Evolutionary conservation across 2,113 vertebrate species (phyloP), one percentile per base, ranked within the genome.

Genomic region (Percina caprodes): DNA sequence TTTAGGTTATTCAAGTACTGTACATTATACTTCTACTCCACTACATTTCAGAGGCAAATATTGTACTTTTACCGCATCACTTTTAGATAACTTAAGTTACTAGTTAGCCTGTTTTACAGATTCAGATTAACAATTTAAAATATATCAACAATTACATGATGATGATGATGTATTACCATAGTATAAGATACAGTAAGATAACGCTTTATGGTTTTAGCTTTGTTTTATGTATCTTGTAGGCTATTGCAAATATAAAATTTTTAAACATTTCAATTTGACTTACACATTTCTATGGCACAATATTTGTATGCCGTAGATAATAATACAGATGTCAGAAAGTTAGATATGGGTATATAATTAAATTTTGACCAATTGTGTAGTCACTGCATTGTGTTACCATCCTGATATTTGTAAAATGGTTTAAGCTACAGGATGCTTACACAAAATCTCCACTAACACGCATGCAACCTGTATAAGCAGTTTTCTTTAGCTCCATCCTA

Each of bases 401-500:
- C 23, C 30, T 24, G 46, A 80, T 42, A 42, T 66, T 19, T 21
- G 6, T 82, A 10, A 9, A 14, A 3, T 48, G 12, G 4, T 35
- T 48, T 65, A 24, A 48, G 59, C n/a, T 16, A 59, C 58, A 21
- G 7, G 58, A 74, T 19, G 8, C 21, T 19, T 6, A 15, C 42
- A 1, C 23, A 35, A 62, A n/a, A 56, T 19, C 8, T 49, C 24
- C 24, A 2, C 14, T 30, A 39, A 18, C 26, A 63, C 6, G 1
- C n/a, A 51, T 59, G 21, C 21, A 30, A 56, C 3, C 21, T 21
- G 35, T 19, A 15, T 14, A 35, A 58, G 67, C 56, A 79, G 10
- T 42, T 76, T 71, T 23, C 39, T 48, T 21, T 4, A 19, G 14
- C 8, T 30, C 71, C 75, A 56, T 84, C 62, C 5, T 3, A 65